Conservation (phyloP, 2,797 vertebrate genomes). For the Bradypus variegatus region DNA sequence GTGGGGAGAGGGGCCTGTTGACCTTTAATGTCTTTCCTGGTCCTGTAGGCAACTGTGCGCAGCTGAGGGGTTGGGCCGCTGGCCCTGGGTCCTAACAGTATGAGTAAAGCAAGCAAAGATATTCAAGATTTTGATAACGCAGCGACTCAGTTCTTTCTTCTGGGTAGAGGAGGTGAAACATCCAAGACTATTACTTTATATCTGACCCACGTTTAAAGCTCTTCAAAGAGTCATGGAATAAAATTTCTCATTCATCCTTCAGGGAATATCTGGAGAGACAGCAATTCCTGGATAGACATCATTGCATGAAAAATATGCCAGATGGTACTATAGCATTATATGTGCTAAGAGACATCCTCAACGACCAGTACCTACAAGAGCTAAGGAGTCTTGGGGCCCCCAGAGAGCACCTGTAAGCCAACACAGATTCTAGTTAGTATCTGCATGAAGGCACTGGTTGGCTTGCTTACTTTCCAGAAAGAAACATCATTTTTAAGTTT, state of each 20-base stretch:
- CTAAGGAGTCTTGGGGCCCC: slow-evolving; percentile 59
- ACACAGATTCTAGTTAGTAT: slow-evolving; percentile 74
- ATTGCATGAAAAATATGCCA: slow-evolving; percentile 65
- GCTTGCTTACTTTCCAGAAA: slow-evolving; percentile 4
- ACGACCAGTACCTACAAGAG: slow-evolving; percentile 61
- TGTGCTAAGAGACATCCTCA: slow-evolving; percentile 68
- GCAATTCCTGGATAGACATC: slow-evolving; percentile 70
- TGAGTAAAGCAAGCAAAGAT: neutral
- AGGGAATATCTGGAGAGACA: slow-evolving; percentile 74
- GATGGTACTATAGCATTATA: slow-evolving; percentile 76
- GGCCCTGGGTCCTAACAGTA: neutral
- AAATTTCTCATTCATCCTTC: neutral
- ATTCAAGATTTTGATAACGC: neutral
- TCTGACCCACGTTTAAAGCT: neutral
- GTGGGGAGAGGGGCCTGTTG: no score
- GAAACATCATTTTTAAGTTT: slow-evolving; percentile 22
- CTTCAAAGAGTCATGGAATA: neutral
- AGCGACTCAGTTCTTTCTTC: neutral
- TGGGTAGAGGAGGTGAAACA: neutral
- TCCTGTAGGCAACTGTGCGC: no score
- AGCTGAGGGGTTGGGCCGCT: no score
- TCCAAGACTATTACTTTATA: neutral
- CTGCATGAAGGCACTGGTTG: neutral
- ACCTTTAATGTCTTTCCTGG: no score
- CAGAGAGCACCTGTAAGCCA: slow-evolving; percentile 68